A percentile compares a stretch with the other conserved stretches of the same genome.
Evolutionary conservation across 2,888 invertebrate species (phyloP).

Genomic region (Platerodrilus igneus): DNA sequence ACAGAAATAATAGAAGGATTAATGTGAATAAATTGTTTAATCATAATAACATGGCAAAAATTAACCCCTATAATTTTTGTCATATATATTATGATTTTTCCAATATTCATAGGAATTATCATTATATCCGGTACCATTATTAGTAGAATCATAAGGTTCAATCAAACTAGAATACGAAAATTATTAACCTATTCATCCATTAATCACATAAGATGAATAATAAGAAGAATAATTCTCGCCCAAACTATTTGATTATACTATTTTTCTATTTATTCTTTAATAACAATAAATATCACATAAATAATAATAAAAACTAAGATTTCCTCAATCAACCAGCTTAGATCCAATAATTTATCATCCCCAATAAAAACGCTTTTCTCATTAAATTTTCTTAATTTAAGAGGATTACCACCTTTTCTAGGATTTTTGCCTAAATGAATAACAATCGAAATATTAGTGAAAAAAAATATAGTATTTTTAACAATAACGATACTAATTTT

Average conservation of each 20-base stretch:
- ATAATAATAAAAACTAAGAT: slow-evolving; percentile 50
- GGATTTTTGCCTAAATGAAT: no score
- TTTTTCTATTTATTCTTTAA: no score
- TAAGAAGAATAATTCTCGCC: slow-evolving; percentile 28
- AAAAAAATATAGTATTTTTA: no score
- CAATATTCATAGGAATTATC: slow-evolving; percentile 45
- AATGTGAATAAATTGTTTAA: slow-evolving; percentile 54
- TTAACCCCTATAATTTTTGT: slow-evolving; percentile 57
- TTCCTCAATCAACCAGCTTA: no score
- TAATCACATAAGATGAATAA: slow-evolving; percentile 57
- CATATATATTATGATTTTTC: slow-evolving; percentile 42
- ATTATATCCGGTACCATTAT: slow-evolving; percentile 50
- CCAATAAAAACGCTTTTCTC: no score
- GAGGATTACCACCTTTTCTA: no score
- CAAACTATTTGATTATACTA: slow-evolving; percentile 30
- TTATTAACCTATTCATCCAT: slow-evolving; percentile 60
- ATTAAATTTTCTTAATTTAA: no score
- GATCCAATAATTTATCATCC: no score
- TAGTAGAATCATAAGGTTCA: slow-evolving; percentile 52
- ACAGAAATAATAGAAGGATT: slow-evolving; percentile 57
- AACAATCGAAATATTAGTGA: no score
- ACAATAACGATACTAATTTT: no score
- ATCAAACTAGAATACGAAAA: slow-evolving; percentile 48
- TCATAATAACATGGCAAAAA: slow-evolving; percentile 63
- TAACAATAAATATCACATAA: slow-evolving; percentile 49